Evolutionary conservation across 2,113 vertebrate species (phyloP), one percentile per base, ranked within the genome.

Genomic region (Centrocercus urophasianus): DNA sequence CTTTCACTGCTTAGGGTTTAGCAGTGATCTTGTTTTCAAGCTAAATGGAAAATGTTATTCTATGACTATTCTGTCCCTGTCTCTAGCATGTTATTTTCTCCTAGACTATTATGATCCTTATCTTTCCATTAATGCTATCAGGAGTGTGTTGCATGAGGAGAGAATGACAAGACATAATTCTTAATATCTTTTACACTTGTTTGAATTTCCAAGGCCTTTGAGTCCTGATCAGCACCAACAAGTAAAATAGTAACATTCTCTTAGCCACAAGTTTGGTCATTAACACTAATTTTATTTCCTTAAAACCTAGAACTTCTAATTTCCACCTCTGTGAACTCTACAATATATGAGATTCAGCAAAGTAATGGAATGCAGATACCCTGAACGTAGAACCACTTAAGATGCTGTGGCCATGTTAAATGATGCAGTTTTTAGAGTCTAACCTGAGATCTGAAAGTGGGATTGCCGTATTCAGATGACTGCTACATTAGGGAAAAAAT

Each of bases 341-440:
- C 0, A 2, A 6, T 2, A 1, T 19, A 27, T 3, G 8, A 87
- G 8, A 19, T 9, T 85, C 52, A 47, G 10, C 0, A 1, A 83
- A 65, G 0, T 19, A 71, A 59, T 56, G 11, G 3, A 78, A 27
- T 57, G 6, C 7, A 74, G 42, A 64, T 38, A 45, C 3, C 7
- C 8, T 50, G 24, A 82, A 76, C 50, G 11, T 13, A 14, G 24
- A 64, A 21, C 24, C 25, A 52, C 5, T 19, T 64, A 30, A 40
- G 18, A 6, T 7, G 2, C 27, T 67, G 45, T 59, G 38, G 20
- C 30, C 7, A 10, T 15, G 10, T 12, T 34, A 4, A 7, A 19
- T 21, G 28, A 42, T 34, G n/a, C 2, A n/a, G 25, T 0, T 8
- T 28, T 34, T 75, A 47, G 13, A 16, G 5, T 56, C 15, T 32